These are phyloP conservation scores for Nephila pilipes DNA, from an alignment of 1,140 invertebrate species.

Conservation along the genomic window DNA sequence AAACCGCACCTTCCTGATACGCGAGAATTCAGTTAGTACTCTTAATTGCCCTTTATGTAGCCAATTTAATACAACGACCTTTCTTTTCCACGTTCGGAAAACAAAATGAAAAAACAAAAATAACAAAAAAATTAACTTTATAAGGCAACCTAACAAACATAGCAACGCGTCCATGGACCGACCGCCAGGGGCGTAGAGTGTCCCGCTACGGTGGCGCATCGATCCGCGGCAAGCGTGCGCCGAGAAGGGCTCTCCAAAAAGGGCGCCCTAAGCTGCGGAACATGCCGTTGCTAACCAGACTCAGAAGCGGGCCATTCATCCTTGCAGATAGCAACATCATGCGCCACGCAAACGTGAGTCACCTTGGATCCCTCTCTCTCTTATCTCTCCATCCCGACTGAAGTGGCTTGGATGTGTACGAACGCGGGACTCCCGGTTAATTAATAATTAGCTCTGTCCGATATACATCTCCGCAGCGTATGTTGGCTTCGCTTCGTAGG, in stretches of 20 bases:
- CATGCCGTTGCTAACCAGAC: constrained; percentile 75
- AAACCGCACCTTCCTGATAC: constrained; percentile 12
- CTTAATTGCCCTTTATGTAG: constrained; percentile 76
- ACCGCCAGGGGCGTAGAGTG: constrained; percentile 19
- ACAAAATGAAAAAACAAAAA: neutral
- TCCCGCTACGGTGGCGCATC: constrained; percentile 40
- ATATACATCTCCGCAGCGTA: constrained; percentile 36
- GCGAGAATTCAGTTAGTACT: constrained; percentile 61
- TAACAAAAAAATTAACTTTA: constrained; percentile 18
- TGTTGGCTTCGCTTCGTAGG: constrained; percentile 1
- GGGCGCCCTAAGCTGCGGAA: constrained; percentile 74
- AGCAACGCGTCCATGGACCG: constrained; percentile 39
- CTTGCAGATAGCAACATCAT: constrained; percentile 75
- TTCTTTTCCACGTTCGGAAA: constrained; percentile 18
- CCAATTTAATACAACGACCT: constrained; percentile 70
- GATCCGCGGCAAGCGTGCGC: constrained; percentile 20
- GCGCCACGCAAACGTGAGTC: constrained; percentile 59
- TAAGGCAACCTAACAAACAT: constrained; percentile 50
- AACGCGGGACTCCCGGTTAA: constrained; percentile 65
- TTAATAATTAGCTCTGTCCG: constrained; percentile 73
- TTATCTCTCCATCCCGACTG: constrained; percentile 44
- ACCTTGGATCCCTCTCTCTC: constrained; percentile 67
- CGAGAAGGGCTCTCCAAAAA: constrained; percentile 41
- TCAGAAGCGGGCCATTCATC: constrained; percentile 69
- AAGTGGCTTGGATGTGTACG: constrained; percentile 55